A percentile compares a stretch with the other conserved stretches of the same genome.
phyloP scores from a whole-genome alignment of 1,140 invertebrate genomes.

The Drosophila kepulauana region DNA sequence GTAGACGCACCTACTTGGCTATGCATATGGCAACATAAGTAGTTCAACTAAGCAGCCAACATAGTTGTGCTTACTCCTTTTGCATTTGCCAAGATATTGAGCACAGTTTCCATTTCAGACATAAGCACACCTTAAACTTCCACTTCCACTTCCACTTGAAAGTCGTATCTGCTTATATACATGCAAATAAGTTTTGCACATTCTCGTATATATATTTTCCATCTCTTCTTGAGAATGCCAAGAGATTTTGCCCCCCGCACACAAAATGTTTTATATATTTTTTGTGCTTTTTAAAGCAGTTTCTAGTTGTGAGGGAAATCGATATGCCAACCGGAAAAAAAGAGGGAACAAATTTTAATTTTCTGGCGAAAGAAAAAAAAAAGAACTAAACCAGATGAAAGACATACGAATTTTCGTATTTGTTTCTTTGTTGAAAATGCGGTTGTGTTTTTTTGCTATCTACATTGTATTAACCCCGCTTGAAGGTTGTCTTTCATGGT shows the following conservation, averaged over 20 bases:
- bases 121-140: neutral
- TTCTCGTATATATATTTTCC: neutral
- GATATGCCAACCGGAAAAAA: neutral
- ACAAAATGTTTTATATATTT: neutral
- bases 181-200: neutral
- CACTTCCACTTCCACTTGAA: neutral
- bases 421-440: slow-evolving; percentile 1
- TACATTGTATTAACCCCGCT: slow-evolving; percentile 1
- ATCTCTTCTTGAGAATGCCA: neutral
- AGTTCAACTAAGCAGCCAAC: neutral
- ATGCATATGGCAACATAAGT: neutral
- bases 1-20: neutral
- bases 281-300: neutral
- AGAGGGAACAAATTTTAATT: neutral
- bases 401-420: neutral
- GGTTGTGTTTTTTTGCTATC: neutral
- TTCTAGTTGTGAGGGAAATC: neutral
- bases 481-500: slow-evolving; percentile 9
- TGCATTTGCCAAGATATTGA: neutral
- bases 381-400: slow-evolving; percentile 3
- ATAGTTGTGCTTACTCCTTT: neutral
- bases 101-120: neutral
- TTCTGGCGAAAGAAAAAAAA: neutral
- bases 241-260: neutral
- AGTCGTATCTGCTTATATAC: neutral